A percentile compares a stretch with the other conserved stretches of the same genome.
Conservation (phyloP, 2,797 vertebrate genomes). For the Acanthurus tractus region DNA sequence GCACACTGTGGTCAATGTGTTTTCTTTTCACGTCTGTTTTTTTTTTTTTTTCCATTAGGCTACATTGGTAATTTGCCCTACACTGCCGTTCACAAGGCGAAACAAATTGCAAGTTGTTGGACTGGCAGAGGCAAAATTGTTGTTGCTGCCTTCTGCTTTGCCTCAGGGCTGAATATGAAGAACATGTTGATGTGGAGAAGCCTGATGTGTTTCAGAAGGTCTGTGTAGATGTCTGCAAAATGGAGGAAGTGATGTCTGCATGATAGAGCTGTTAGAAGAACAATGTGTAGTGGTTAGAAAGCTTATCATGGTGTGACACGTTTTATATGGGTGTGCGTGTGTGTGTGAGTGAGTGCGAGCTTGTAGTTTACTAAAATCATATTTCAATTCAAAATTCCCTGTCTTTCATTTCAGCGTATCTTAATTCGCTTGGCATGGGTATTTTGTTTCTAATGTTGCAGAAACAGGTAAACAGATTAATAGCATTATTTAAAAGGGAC, state of each 20-base stretch:
- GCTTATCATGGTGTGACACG: conserved; percentile 4
- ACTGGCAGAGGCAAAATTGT: conserved; percentile 12
- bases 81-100: conserved; percentile 7
- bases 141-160: conserved; percentile 21
- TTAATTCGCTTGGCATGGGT: too few relatives aligned
- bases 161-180: conserved; percentile 35
- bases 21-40: not conserved
- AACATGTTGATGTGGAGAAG: conserved; percentile 25
- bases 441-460: conserved; percentile 2
- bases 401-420: not conserved
- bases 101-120: conserved; percentile 31
- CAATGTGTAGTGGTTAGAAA: conserved; percentile 4
- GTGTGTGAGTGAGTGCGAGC: not conserved
- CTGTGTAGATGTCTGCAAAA: conserved; percentile 23
- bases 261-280: conserved; percentile 31
- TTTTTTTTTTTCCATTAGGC: not conserved
- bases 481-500: not conserved
- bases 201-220: conserved; percentile 38
- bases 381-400: not conserved
- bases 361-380: not conserved
- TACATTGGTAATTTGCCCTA: conserved; percentile 22
- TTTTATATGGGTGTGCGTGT: conserved; percentile 8
- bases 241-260: not conserved
- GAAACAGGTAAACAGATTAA: not conserved
- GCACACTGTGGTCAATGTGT: not conserved